Evolutionary conservation across 30 jellyfish, hydroid and myxozoan genomes (phyloP).

Genomic region (Turritopsis dohrnii): DNA sequence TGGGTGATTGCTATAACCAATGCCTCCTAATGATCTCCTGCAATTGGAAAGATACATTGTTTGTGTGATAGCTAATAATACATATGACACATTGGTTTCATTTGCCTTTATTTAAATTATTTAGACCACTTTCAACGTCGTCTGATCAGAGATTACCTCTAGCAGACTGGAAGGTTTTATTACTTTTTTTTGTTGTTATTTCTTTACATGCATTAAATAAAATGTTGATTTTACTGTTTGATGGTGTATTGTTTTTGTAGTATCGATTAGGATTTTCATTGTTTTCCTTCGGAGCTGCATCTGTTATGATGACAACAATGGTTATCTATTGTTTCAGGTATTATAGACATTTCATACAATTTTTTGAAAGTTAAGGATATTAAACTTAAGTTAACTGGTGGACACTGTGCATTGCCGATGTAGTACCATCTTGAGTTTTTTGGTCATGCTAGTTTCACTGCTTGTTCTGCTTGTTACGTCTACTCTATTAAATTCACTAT

Average conservation of each 20-base stretch:
- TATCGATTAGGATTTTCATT: conserved; percentile 23
- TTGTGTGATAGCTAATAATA: too few species aligned
- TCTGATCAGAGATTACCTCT: background rate
- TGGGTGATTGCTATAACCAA: background rate
- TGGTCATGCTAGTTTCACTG: too few species aligned
- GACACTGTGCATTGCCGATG: too few species aligned
- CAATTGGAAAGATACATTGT: too few species aligned
- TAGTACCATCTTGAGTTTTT: too few species aligned
- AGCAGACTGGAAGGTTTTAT: conserved; percentile 12
- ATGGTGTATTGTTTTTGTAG: background rate
- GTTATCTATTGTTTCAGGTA: conserved; percentile 11
- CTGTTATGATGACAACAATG: conserved; percentile 3
- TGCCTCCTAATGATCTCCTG: too few species aligned
- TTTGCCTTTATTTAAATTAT: background rate
- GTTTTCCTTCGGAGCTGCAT: conserved; percentile 11
- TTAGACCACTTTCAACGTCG: background rate
- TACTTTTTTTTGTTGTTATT: background rate
- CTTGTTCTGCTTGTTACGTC: too few species aligned
- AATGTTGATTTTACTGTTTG: background rate
- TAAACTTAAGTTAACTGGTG: too few species aligned
- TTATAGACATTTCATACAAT: background rate
- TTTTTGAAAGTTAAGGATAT: background rate
- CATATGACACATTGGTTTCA: too few species aligned
- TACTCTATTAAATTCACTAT: too few species aligned
- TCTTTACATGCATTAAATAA: background rate